Base-by-base conservation (phyloP, 2,113 vertebrate genomes). In the Pseudois nayaur region DNA sequence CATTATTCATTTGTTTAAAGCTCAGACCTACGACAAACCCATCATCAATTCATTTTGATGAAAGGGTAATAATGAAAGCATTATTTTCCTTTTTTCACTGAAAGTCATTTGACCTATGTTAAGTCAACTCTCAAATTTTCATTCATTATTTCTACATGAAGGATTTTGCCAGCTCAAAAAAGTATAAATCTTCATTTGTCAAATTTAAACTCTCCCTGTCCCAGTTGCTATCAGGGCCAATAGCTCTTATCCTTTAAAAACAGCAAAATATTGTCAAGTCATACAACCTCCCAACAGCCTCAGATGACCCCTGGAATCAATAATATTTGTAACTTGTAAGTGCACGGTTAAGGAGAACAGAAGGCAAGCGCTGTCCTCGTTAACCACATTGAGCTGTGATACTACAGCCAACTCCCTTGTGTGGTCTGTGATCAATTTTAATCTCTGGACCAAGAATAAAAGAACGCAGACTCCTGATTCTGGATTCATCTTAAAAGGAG, bases 141-240 rank as follows among this genome's bases (percentile, higher is more conserved):
- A 98, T 99, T 99, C 98, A 98, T 98, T 99, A 98, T 98, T 99
- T 99, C 98, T 98, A 98, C 98, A 97, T 98, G 98, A 99, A 98
- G 98, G 98, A 96, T 97, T 99, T 92, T 98, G 97, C 98, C 92
- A 98, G 97, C 97, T 98, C 96, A 98, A 97, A 98, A 97, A 98
- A 97, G 97, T 98, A 98, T 98, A 98, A 98, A 98, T 99, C 98
- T 98, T 98, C 97, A 98, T 99, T 98, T 99, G 98, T 98, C 98
- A 98, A 96, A 97, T 98, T 98, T 98, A 99, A 99, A 98, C 98
- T 96, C 91, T 98, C 97, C 96, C 98, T 98, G 98, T 98, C 97
- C 97, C 87, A 84, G 84, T 91, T 96, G 97, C 93, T 98, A 59
- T 62, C 29, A 93, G 96, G 95, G 85, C 97, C 98, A 98, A 98